phyloP scores from a whole-genome alignment of 2,113 vertebrate genomes.

The Platysteira castanea region DNA sequence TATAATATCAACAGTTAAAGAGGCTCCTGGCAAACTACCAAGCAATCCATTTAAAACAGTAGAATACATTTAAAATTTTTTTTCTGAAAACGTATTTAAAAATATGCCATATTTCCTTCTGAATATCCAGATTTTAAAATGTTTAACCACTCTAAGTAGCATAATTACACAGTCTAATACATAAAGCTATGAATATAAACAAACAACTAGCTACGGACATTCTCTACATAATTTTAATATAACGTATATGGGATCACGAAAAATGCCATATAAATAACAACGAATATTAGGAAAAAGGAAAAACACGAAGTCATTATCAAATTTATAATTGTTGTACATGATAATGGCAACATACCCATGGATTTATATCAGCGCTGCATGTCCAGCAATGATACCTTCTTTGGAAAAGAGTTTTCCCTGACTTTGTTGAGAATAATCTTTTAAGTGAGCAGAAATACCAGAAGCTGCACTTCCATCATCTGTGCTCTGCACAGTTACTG shows the following conservation, averaged over 20 bases:
- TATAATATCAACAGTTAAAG: neutral
- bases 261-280: neutral
- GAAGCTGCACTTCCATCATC: neutral
- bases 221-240: neutral
- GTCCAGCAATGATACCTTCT: neutral
- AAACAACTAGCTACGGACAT: neutral
- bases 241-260: neutral
- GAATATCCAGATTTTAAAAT: neutral
- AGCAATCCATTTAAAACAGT: neutral
- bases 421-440: neutral
- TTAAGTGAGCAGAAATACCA: neutral
- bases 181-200: neutral
- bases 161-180: neutral
- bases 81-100: neutral
- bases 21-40: neutral
- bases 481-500: neutral
- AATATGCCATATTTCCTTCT: neutral
- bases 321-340: neutral
- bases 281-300: neutral
- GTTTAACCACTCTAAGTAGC: neutral
- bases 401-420: neutral
- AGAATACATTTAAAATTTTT: neutral
- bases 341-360: neutral
- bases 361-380: neutral
- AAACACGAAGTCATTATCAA: neutral